A percentile compares a stretch with the other conserved stretches of the same genome.
Conservation (phyloP, 2,797 vertebrate genomes). For the Coluber constrictor region DNA sequence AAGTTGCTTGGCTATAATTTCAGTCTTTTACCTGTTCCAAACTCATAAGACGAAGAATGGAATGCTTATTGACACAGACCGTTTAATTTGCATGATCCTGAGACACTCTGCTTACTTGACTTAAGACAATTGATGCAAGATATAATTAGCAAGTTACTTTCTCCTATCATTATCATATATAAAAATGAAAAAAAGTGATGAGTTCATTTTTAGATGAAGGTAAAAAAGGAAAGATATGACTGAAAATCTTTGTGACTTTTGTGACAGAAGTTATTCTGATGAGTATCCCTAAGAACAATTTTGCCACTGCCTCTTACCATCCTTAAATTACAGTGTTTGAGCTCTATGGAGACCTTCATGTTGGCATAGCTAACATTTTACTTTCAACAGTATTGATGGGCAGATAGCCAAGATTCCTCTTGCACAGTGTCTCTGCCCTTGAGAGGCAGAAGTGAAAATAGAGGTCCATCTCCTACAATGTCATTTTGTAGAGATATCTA, state of each 20-base stretch:
- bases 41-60: neutral
- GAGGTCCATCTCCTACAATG: neutral
- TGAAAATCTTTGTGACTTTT: neutral
- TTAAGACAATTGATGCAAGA: constrained; percentile 14
- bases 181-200: neutral
- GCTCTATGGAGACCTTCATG: neutral
- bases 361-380: neutral
- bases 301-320: neutral
- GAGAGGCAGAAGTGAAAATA: neutral
- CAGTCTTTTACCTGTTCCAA: neutral
- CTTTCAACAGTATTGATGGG: neutral
- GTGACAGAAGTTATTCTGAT: neutral
- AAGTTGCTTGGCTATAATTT: neutral
- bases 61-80: neutral
- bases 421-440: neutral
- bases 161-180: neutral
- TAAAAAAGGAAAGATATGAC: neutral
- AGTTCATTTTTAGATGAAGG: neutral
- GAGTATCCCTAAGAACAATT: neutral
- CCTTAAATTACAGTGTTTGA: neutral
- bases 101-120: neutral
- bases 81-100: neutral
- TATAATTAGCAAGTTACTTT: neutral
- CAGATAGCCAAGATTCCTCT: neutral
- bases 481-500: neutral